Evolutionary conservation across 30 jellyfish, hydroid and myxozoan genomes (phyloP).

Genomic region (Turritopsis dohrnii): DNA sequence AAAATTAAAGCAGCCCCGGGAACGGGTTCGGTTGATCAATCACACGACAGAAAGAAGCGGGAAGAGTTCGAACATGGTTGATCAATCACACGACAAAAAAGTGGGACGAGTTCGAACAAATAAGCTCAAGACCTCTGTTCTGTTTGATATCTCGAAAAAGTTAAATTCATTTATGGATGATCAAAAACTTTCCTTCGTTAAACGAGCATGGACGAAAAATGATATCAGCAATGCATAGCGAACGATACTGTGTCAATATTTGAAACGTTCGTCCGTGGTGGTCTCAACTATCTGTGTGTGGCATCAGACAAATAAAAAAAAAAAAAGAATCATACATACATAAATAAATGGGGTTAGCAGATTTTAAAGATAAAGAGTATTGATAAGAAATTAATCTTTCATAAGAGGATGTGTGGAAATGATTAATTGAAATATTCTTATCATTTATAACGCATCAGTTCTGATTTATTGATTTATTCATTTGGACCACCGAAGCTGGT

Average conservation of each 20-base stretch:
- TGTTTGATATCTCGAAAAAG: no score
- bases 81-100: no score
- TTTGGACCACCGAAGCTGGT: neutral
- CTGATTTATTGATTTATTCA: neutral
- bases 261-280: neutral
- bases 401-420: neutral
- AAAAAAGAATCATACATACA: no score
- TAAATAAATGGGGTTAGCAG: neutral
- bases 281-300: neutral
- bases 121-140: no score
- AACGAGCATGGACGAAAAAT: neutral
- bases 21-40: no score
- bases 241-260: neutral
- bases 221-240: neutral
- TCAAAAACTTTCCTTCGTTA: no score
- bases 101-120: no score
- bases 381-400: neutral
- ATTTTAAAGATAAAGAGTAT: neutral
- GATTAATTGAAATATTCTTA: neutral
- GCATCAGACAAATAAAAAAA: neutral
- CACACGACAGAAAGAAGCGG: no score
- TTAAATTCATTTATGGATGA: no score
- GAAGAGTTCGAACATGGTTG: no score
- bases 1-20: no score
- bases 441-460: neutral